Conservation (phyloP, 2,113 vertebrate genomes). For the Pontoporia blainvillei region DNA sequence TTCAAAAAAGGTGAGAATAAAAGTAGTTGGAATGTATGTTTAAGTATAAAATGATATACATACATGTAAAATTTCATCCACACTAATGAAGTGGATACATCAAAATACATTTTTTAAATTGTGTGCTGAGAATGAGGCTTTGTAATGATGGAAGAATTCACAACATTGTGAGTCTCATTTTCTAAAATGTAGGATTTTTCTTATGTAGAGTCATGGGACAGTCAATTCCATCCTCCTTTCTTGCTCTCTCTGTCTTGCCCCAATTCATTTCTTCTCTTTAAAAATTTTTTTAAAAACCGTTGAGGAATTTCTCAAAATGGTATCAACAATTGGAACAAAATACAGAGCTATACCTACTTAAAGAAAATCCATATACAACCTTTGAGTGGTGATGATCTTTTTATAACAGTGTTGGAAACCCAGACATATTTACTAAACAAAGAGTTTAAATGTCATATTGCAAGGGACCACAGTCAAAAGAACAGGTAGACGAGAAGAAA, state of each 20-base stretch:
- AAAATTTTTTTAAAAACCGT: neutral
- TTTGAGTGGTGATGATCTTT: neutral
- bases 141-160: neutral
- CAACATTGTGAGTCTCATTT: neutral
- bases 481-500: neutral
- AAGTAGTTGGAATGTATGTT: constrained; percentile 9
- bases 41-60: neutral
- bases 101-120: constrained; percentile 20
- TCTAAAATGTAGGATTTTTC: neutral
- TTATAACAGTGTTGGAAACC: neutral
- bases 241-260: neutral
- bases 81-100: constrained; percentile 7
- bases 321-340: neutral
- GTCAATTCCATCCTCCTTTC: neutral
- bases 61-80: neutral
- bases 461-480: neutral
- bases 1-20: neutral
- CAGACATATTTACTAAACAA: neutral
- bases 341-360: neutral
- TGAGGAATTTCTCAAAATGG: neutral
- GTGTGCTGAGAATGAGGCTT: neutral
- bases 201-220: neutral
- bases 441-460: neutral
- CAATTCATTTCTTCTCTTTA: neutral
- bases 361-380: neutral